Conservation (phyloP, 2,113 vertebrate species). For the Pterocles gutturalis region DNA sequence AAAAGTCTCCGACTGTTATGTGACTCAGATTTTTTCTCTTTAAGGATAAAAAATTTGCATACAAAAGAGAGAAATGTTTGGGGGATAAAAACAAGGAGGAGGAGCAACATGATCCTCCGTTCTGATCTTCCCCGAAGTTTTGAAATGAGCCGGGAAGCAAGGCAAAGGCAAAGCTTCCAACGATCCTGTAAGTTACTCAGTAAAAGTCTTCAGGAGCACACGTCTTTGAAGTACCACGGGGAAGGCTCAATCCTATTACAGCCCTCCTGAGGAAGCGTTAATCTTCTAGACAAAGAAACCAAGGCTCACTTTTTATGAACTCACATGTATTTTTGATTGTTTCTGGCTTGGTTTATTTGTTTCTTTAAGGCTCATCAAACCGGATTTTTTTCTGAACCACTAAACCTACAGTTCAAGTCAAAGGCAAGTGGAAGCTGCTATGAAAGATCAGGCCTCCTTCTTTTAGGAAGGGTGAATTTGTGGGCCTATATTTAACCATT, state of each 20-base stretch:
- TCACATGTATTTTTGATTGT: slow-evolving; percentile 40
- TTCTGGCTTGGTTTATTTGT: slow-evolving; percentile 53
- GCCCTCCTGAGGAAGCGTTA: slow-evolving; percentile 60
- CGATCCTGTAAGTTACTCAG: neutral
- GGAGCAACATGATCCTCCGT: neutral
- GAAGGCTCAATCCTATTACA: slow-evolving; percentile 64
- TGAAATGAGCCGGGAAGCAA: slow-evolving; percentile 21
- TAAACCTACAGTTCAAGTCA: neutral
- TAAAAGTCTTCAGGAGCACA: neutral
- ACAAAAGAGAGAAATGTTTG: neutral
- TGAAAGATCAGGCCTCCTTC: neutral
- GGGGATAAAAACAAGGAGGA: neutral
- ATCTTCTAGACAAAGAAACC: slow-evolving; percentile 56
- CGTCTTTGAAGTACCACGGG: slow-evolving; percentile 31
- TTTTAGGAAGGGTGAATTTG: neutral
- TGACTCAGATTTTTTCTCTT: neutral
- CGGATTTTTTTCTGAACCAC: neutral
- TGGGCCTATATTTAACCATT: neutral
- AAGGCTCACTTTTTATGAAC: slow-evolving; percentile 49
- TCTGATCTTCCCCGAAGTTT: neutral
- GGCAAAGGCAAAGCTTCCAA: slow-evolving; percentile 33
- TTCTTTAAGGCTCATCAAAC: slow-evolving; percentile 51
- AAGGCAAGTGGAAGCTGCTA: slow-evolving; percentile 16
- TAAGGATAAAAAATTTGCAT: neutral
- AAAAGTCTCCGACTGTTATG: neutral